Percentiles rank a stretch among this genome's conserved stretches.
Evolutionary conservation across 2,113 vertebrate species (phyloP).

Genomic region (Raja brachyura): DNA sequence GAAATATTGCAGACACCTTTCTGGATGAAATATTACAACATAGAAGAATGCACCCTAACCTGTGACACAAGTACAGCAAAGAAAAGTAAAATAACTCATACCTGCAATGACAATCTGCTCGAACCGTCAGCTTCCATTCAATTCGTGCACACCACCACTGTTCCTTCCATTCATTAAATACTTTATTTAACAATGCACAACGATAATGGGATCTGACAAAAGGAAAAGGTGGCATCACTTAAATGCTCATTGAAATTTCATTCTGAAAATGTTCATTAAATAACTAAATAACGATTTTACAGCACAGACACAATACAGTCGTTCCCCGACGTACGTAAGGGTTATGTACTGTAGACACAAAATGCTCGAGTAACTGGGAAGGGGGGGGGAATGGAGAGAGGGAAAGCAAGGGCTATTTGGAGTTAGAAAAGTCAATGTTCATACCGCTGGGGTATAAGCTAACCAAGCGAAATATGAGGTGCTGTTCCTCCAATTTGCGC

Average conservation of each 20-base stretch:
- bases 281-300: not conserved
- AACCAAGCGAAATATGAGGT: too few species aligned
- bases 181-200: conserved; percentile 53
- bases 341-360: too few species aligned
- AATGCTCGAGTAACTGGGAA: too few species aligned
- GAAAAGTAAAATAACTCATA: conserved; percentile 43
- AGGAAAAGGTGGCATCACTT: not conserved
- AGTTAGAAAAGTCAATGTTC: too few species aligned
- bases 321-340: too few species aligned
- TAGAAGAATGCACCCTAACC: not conserved
- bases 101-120: conserved; percentile 77
- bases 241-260: not conserved
- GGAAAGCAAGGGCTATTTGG: too few species aligned
- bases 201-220: conserved; percentile 58
- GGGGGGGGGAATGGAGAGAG: too few species aligned
- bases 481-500: too few species aligned
- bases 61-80: not conserved
- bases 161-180: conserved; percentile 70
- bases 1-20: not conserved
- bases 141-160: conserved; percentile 69
- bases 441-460: too few species aligned
- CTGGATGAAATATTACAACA: not conserved
- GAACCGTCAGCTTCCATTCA: conserved; percentile 67
- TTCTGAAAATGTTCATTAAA: not conserved
- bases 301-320: not conserved